Percentiles rank a stretch among this genome's conserved stretches.
Evolutionary conservation across 2,888 invertebrate genomes (phyloP).

Genomic region (Limnephilus lunatus): DNA sequence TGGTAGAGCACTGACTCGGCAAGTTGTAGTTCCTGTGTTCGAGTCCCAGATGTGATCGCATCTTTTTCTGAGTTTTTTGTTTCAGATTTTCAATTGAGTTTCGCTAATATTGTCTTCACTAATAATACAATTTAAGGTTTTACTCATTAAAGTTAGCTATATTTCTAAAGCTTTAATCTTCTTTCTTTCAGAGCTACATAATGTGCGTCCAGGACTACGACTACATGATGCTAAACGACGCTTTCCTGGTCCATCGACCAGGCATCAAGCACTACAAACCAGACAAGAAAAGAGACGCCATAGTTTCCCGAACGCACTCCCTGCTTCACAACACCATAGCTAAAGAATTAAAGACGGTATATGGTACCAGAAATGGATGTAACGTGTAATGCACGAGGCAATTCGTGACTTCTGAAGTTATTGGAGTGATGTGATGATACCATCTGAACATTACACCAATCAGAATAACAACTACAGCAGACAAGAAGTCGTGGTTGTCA

Average conservation of each 20-base stretch:
- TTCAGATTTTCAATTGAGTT: too few relatives aligned
- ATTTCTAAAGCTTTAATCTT: not conserved
- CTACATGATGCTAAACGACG: constrained; percentile 94
- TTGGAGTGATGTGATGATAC: too few relatives aligned
- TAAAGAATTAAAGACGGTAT: constrained; percentile 90
- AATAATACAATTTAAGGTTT: too few relatives aligned
- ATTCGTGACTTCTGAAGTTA: not conserved
- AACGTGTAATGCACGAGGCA: constrained; percentile 77
- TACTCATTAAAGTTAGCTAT: not conserved
- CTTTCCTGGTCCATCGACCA: constrained; percentile 94
- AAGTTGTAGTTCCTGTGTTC: too few relatives aligned
- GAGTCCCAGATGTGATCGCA: too few relatives aligned
- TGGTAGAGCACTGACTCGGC: too few relatives aligned
- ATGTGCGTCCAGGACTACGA: constrained; percentile 94
- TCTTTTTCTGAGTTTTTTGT: too few relatives aligned
- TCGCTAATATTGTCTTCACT: too few relatives aligned
- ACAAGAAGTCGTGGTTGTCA: too few relatives aligned
- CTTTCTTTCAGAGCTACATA: constrained; percentile 85
- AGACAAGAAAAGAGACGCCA: constrained; percentile 85
- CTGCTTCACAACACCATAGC: constrained; percentile 88
- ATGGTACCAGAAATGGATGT: constrained; percentile 88
- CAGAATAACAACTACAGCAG: too few relatives aligned
- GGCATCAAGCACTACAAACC: constrained; percentile 91
- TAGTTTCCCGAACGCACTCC: constrained; percentile 86
- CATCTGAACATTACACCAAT: too few relatives aligned